Evolutionary conservation across 2,888 invertebrate genomes (phyloP), one percentile per base, ranked within the genome.

Genomic region (Biston betularia): DNA sequence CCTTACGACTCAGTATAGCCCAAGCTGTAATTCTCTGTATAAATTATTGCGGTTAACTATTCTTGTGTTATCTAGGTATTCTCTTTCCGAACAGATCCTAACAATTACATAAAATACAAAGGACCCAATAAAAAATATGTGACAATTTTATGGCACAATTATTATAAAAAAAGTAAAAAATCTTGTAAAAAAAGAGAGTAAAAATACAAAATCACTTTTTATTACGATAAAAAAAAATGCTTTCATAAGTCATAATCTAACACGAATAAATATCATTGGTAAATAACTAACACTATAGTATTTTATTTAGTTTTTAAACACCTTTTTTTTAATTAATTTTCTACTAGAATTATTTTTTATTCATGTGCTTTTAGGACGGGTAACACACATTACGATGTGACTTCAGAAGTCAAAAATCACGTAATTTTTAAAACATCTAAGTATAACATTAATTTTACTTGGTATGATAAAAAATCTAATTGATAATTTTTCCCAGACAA

Each of bases 341-440:
- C 34, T 46, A 53, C 53, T 14, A 55, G 48, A 48, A 45, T 35
- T 34, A n/a, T 9, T 15, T n/a, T 42, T 48, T 42, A 64, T 64
- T 40, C 54, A 40, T 40, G 53, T 53, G 53, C 65, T 50, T 53
- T 69, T 64, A 59, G 65, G 65, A 65, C 65, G 65, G 64, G 63
- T 38, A 50, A 50, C 53, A 62, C 44, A 61, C 11, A 33, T 34
- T 46, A 67, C 24, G 45, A 49, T 61, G 35, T 48, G 52, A 52
- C 14, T 50, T 46, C 9, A 46, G 7, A 46, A 46, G 12, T 34
- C 34, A 2, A 50, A 6, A 34, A 33, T 46, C 15, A 46, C 46
- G 15, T 15, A 45, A 3, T 14, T 24, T 24, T 2, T 24, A 24
- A 24, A 24, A 45, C 45, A 45, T 45, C 6, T 42, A n/a, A n/a